Conservation (phyloP, 1,140 invertebrate genomes). For the Sitobion miscanthi region DNA sequence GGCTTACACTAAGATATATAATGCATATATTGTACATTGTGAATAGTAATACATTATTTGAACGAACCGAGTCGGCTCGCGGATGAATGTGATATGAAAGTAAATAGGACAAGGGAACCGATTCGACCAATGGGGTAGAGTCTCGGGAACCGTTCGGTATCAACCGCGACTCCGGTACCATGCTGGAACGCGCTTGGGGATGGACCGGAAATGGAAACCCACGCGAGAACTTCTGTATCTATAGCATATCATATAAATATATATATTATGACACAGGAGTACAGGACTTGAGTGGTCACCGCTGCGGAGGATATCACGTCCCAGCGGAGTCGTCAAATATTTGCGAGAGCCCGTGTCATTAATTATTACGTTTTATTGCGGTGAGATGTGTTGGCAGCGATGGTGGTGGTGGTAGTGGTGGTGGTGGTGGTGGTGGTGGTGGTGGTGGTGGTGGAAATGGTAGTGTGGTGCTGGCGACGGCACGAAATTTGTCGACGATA, state of each 20-base stretch:
- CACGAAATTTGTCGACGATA: constrained; percentile 41
- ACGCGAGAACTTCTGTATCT: background rate
- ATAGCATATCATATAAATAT: background rate
- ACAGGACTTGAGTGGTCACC: background rate
- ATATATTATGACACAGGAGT: background rate
- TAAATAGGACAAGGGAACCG: background rate
- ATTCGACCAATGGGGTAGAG: background rate
- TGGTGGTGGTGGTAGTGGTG: too few relatives aligned
- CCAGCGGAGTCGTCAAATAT: constrained; percentile 38
- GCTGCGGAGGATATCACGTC: background rate
- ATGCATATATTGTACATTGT: too few relatives aligned
- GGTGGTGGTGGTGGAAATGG: background rate
- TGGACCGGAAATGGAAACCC: background rate
- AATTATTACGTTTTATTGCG: constrained; percentile 22
- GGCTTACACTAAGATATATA: background rate
- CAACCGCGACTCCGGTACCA: too few relatives aligned
- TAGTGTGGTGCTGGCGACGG: background rate
- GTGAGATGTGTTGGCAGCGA: background rate
- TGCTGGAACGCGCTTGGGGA: too few relatives aligned
- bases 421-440: background rate
- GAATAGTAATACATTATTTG: too few relatives aligned
- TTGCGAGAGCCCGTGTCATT: constrained; percentile 20
- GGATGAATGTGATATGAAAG: background rate
- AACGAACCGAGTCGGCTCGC: background rate
- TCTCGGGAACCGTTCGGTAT: background rate